These are phyloP conservation scores for Netelia virgata DNA, from an alignment of 2,888 invertebrate species.

Conservation along the genomic window DNA sequence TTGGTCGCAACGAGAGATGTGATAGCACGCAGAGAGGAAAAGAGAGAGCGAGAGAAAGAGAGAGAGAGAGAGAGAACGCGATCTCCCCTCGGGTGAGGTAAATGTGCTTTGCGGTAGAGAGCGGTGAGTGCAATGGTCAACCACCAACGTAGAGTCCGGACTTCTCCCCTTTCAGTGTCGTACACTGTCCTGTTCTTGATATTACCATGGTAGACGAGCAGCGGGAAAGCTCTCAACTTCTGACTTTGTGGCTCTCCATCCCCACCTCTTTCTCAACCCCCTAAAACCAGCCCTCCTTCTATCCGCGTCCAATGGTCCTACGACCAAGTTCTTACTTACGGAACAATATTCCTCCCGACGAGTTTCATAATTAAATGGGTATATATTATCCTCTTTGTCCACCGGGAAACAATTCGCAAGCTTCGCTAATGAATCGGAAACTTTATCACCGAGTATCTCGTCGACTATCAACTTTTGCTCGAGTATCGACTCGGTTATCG, in stretches of 20 bases:
- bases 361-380: constrained; percentile 74
- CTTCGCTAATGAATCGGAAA: constrained; percentile 65
- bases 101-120: constrained; percentile 72
- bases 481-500: neutral
- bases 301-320: constrained; percentile 32
- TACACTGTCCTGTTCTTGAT: constrained; percentile 39
- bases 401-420: neutral
- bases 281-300: neutral
- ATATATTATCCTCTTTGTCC: constrained; percentile 12
- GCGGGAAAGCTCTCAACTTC: constrained; percentile 24
- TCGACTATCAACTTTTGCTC: neutral
- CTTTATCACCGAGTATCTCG: neutral
- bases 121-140: constrained; percentile 74
- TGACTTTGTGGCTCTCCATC: constrained; percentile 21
- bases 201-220: constrained; percentile 37
- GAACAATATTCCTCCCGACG: constrained; percentile 64
- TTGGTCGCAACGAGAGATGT: constrained; percentile 20
- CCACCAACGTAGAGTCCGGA: constrained; percentile 69
- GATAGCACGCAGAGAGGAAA: neutral
- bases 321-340: constrained; percentile 65
- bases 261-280: neutral
- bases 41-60: neutral
- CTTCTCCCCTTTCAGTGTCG: constrained; percentile 41
- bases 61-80: constrained; percentile 6
- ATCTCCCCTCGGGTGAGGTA: constrained; percentile 45